phyloP scores from a whole-genome alignment of 2,888 invertebrate species.

The Pantelozetes paolii region DNA sequence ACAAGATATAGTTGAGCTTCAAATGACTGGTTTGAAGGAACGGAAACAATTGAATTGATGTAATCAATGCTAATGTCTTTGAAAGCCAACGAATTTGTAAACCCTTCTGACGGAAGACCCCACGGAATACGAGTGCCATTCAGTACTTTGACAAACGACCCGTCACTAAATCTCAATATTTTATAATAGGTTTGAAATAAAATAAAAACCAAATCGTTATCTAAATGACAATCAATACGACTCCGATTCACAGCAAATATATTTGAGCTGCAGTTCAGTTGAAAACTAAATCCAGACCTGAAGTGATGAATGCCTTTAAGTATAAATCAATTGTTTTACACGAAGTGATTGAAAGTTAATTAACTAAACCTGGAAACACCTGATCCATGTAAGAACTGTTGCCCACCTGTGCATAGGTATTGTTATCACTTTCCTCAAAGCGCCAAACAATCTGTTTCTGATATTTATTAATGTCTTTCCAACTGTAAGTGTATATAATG shows the following conservation, averaged over 20 bases:
- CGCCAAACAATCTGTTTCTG: conserved; percentile 20
- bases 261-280: neutral
- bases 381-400: neutral
- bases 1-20: neutral
- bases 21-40: neutral
- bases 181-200: conserved; percentile 8
- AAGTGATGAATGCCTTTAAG: neutral
- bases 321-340: neutral
- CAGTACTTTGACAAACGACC: neutral
- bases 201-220: conserved; percentile 4
- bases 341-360: neutral
- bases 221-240: neutral
- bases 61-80: neutral
- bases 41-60: neutral
- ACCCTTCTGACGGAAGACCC: neutral
- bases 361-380: conserved; percentile 9
- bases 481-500: conserved; percentile 4
- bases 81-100: neutral
- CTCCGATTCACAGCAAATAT: neutral
- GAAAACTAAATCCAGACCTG: neutral
- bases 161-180: neutral
- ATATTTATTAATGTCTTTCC: neutral
- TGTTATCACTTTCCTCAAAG: neutral
- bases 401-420: neutral
- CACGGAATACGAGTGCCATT: neutral